Evolutionary conservation across 1,140 invertebrate genomes (phyloP).

Genomic region (Macrostomum lignano): DNA sequence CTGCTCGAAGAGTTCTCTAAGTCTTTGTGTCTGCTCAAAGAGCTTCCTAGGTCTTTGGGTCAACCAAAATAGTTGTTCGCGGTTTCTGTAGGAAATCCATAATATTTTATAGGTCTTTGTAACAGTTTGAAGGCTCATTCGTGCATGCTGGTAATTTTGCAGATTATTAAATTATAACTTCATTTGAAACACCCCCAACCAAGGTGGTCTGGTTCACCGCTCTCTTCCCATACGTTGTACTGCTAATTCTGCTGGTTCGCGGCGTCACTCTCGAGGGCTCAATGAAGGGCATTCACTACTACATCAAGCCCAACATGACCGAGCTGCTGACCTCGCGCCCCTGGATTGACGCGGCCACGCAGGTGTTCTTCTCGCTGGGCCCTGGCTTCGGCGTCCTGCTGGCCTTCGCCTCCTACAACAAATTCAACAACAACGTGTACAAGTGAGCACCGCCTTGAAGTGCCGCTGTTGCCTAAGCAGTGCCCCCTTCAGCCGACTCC

Average conservation of each 20-base stretch:
- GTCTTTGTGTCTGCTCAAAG: too few relatives aligned
- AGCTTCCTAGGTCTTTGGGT: too few relatives aligned
- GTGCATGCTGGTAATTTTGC: too few relatives aligned
- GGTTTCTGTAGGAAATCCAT: too few relatives aligned
- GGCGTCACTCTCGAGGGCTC: not conserved
- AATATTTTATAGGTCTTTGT: too few relatives aligned
- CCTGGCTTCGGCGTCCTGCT: slow-evolving; percentile 80
- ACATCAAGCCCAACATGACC: not conserved
- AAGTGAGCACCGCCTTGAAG: too few relatives aligned
- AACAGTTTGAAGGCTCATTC: too few relatives aligned
- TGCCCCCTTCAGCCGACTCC: slow-evolving; percentile 6
- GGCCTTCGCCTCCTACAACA: slow-evolving; percentile 86
- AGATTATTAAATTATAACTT: not conserved
- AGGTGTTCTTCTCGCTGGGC: slow-evolving; percentile 85
- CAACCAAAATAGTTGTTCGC: too few relatives aligned
- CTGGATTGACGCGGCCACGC: slow-evolving; percentile 82
- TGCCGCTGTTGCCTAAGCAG: slow-evolving; percentile 14
- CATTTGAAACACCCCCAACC: not conserved
- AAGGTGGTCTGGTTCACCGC: slow-evolving; percentile 11
- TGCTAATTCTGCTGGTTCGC: not conserved
- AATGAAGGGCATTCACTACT: not conserved
- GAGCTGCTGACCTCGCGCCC: slow-evolving; percentile 34
- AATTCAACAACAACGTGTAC: slow-evolving; percentile 89
- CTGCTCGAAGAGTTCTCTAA: too few relatives aligned
- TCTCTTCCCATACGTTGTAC: slow-evolving; percentile 9